Evolutionary conservation across 2,888 invertebrate genomes (phyloP), one percentile per base, ranked within the genome.

Genomic region (Gastracanthus pulcherrimus): DNA sequence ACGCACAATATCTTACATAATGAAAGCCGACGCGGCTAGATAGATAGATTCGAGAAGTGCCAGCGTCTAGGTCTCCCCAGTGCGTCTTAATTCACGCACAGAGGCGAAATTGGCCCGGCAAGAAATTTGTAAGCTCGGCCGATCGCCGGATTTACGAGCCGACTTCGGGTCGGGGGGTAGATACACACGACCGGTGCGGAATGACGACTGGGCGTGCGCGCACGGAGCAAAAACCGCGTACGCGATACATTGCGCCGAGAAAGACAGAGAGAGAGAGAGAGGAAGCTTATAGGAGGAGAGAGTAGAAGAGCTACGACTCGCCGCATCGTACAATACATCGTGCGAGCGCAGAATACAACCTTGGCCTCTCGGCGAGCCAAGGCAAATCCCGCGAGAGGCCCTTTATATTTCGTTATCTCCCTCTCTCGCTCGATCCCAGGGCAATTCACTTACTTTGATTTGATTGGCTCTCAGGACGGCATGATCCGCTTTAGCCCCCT

Each of bases 391-490:
- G 75, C 41, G 76, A 66, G 74, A 76, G 64, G n/a, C 19, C 71
- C 64, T 70, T 71, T 64, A 51, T 72, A 60, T 38, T 67, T 45
- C 29, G 16, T 23, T 38, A 19, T n/a, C 13, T 34, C n/a, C 36
- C 36, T 48, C 74, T 23, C 48, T 36, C 60, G 16, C 36, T 13
- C 36, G 26, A 60, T 36, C 76, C 85, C 83, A 82, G 79, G 85
- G 86, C 90, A 91, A 90, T 90, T 90, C 90, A 91, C 91, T 91
- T 91, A 91, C 90, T 90, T 89, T 91, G 90, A 91, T 91, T 91
- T 90, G 91, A 91, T 91, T 91, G 90, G 90, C 83, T 86, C 84
- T 84, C 82, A 23, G 45, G 60, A 62, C 31, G 11, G 67, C 60
- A 81, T 76, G 71, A 72, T 76, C 55, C 71, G 66, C 51, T 62